Percentiles rank a stretch among this genome's conserved stretches.
These are phyloP conservation scores for Oxyteleia sp. DNA, from an alignment of 2,888 invertebrate species.

Conservation along the genomic window DNA sequence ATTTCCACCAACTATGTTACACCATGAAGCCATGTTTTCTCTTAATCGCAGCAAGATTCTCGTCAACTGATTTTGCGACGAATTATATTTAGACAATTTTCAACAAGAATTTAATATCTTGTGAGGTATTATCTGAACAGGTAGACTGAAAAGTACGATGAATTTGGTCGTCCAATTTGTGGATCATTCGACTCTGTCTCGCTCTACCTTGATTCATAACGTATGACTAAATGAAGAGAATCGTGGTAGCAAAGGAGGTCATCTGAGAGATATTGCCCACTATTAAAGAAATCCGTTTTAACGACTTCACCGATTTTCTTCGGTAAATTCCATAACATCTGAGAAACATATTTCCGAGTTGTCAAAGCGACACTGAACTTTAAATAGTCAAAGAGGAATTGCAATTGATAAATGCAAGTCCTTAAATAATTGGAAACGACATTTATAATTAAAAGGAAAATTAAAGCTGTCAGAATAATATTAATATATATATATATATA, in stretches of 20 bases:
- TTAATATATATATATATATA: too few relatives aligned
- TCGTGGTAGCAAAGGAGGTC: conserved; percentile 1
- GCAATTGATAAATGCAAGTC: too few relatives aligned
- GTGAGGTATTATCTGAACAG: too few relatives aligned
- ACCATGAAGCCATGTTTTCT: too few relatives aligned
- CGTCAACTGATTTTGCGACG: too few relatives aligned
- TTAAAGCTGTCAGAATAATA: too few relatives aligned
- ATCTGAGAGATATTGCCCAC: background rate
- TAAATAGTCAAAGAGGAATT: background rate
- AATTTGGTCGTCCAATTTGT: background rate
- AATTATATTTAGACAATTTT: too few relatives aligned
- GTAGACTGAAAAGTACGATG: background rate
- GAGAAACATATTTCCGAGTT: conserved; percentile 8
- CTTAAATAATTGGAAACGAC: too few relatives aligned
- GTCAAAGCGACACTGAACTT: conserved; percentile 29
- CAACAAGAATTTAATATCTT: too few relatives aligned
- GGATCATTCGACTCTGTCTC: background rate
- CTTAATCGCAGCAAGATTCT: too few relatives aligned
- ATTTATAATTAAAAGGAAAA: too few relatives aligned
- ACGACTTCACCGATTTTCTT: conserved; percentile 16
- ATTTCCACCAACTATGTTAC: too few relatives aligned
- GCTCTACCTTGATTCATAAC: background rate
- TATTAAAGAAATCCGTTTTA: conserved; percentile 26
- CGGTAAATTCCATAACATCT: conserved; percentile 16
- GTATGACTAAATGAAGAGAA: background rate